Evolutionary conservation across 53 echinoderm and acorn worm species (phyloP).

Genomic region (Glandiceps talaboti): DNA sequence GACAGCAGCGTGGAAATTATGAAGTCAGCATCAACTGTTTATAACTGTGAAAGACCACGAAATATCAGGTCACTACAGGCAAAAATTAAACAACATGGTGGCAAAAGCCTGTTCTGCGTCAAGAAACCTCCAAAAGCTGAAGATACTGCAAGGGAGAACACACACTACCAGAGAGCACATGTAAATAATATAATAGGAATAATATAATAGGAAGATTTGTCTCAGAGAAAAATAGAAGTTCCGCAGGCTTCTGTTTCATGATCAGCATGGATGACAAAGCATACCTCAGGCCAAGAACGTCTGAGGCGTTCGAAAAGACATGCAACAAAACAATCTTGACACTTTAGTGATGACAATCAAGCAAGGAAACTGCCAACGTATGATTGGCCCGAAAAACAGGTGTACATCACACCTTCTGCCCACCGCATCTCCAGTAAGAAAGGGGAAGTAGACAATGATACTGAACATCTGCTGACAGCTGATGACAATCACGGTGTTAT

Average conservation of each 20-base stretch:
- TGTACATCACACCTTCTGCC: too few species aligned
- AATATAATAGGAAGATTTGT: too few species aligned
- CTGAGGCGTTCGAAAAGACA: slow-evolving; percentile 9
- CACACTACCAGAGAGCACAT: too few species aligned
- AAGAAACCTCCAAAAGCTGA: too few species aligned
- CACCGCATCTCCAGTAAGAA: slow-evolving; percentile 3
- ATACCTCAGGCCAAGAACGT: too few species aligned
- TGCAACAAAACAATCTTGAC: slow-evolving; percentile 7
- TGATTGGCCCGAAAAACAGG: slow-evolving; percentile 12
- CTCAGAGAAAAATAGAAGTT: too few species aligned
- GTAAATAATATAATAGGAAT: too few species aligned
- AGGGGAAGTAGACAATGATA: slow-evolving; percentile 5
- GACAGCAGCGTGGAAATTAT: too few species aligned
- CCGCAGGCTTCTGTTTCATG: too few species aligned
- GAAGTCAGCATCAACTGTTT: neutral
- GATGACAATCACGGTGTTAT: slow-evolving; percentile 13
- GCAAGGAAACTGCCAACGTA: slow-evolving; percentile 7
- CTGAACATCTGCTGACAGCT: slow-evolving; percentile 4
- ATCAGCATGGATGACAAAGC: too few species aligned
- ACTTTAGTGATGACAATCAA: neutral
- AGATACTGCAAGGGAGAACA: too few species aligned
- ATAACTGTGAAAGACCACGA: neutral
- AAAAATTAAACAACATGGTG: neutral
- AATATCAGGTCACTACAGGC: neutral
- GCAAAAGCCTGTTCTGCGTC: neutral